These are phyloP conservation scores for Melanotaenia nigrans DNA, from an alignment of 2,797 vertebrate species.

Conservation along the genomic window DNA sequence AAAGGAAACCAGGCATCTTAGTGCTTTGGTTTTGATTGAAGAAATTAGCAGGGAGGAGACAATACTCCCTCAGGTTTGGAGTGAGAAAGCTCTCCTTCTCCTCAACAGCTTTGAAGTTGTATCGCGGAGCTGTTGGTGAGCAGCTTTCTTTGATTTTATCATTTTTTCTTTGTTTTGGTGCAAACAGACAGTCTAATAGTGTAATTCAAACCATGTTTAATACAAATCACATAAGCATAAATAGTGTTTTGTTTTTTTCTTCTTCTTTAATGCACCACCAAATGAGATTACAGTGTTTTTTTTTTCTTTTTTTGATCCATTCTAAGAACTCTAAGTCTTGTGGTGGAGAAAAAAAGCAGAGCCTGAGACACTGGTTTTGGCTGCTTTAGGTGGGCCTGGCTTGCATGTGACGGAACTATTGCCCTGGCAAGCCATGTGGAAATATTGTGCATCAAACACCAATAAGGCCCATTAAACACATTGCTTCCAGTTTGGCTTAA, in stretches of 20 bases:
- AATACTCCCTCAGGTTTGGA: slow-evolving; percentile 70
- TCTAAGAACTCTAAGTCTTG: slow-evolving; percentile 68
- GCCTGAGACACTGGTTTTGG: slow-evolving; percentile 72
- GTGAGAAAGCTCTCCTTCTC: slow-evolving; percentile 62
- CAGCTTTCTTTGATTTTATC: slow-evolving; percentile 25
- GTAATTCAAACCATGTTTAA: slow-evolving; percentile 79
- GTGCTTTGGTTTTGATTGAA: slow-evolving; percentile 70
- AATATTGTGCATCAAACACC: slow-evolving; percentile 73
- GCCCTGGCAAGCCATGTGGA: slow-evolving; percentile 71
- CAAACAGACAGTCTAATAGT: slow-evolving; percentile 67
- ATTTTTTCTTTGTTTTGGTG: slow-evolving; percentile 33
- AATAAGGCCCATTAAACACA: slow-evolving; percentile 58
- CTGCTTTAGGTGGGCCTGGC: slow-evolving; percentile 67
- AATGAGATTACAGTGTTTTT: slow-evolving; percentile 79
- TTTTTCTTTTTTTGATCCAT: slow-evolving; percentile 60
- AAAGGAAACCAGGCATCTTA: slow-evolving; percentile 59
- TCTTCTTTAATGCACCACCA: slow-evolving; percentile 75
- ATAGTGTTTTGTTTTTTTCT: slow-evolving; percentile 80
- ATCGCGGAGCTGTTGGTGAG: slow-evolving; percentile 56
- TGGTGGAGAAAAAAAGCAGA: slow-evolving; percentile 69
- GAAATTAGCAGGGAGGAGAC: slow-evolving; percentile 68
- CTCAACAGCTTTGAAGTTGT: slow-evolving; percentile 75
- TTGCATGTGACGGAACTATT: slow-evolving; percentile 71
- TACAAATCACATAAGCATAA: slow-evolving; percentile 83
- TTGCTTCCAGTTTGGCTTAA: slow-evolving; percentile 54